Base-by-base conservation (phyloP, 30 jellyfish, hydroid and myxozoan species). In the Morbakka virulenta region DNA sequence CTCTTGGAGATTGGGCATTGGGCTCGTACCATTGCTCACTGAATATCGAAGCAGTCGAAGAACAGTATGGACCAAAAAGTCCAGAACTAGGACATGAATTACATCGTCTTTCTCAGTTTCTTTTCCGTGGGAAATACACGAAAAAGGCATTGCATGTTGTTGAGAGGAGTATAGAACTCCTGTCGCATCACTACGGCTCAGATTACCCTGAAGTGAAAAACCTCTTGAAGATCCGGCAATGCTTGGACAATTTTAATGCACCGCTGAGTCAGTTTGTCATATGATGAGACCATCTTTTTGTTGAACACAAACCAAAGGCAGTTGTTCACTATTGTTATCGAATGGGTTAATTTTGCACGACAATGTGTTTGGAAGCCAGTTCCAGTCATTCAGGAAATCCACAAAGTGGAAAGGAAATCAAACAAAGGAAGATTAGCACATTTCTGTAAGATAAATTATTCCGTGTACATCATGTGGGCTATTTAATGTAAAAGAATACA, bases 1-100 rank as follows among this genome's bases (percentile, higher is more conserved):
- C 74, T 53, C 79, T 83, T 62, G 80, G 88, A 26, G 95, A 83
- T 51, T 83, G 95, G 95, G 95, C 62, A 0, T 68, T 83, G 13
- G 95, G 87, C 11, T 51, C 86, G 11, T 83, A 83, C 66, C 86
- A 83, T 64, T 83, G 95, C 83, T 72, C 86, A 32, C 76, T 72
- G 82, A 83, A 64, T 50, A 48, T 72, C 24, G 95, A 83, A 41
- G 47, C 88, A 0, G 81, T 83, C 21, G 95, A 83, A 52, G 79
- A 72, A 9, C 95, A 65, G 32, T 77, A 64, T 62, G 95, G 95
- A 2, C 52, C 51, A 52, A 49, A 78, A 3, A 83, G 95, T 73
- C 66, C 95, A 0, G 88, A 83, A 33, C 74, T 76, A 30, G 95
- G 87, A 64, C 80, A 51, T 14, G 88, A 77, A 11, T 79, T 83